Base-by-base conservation (phyloP, 2,113 vertebrate genomes). In the Dasyprocta punctata region DNA sequence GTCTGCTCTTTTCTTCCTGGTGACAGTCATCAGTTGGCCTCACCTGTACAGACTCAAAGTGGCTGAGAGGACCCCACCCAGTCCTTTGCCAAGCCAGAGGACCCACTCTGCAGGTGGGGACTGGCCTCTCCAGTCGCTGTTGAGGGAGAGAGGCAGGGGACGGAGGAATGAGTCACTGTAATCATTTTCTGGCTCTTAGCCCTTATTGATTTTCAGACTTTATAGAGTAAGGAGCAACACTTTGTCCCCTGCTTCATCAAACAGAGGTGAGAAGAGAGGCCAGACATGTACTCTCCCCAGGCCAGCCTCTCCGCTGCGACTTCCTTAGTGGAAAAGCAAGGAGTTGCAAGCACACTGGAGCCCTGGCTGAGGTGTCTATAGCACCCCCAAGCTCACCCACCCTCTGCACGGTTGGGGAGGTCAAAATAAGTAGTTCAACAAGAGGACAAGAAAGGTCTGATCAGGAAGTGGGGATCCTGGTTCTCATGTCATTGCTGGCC, bases 191-290 rank as follows among this genome's bases (percentile, higher is more conserved):
- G 85, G 84, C 84, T 92, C 85, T 90, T 60, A 73, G 87, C 49
- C 85, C 75, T 93, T 88, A 92, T 60, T 93, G 95, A 92, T 97
- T 92, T 92, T 60, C 44, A 77, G 86, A 90, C 94, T 96, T 92
- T 49, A 26, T 80, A 91, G 90, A 89, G 41, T 80, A 80, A 89
- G 75, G 69, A 93, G n/a, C 12, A 11, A 60, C 36, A 80, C 41
- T 41, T 44, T 87, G 60, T 81, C 81, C 82, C 7, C 49, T 30
- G 89, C 86, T 93, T 78, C 96, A 54, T 95, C 81, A 95, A 90
- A 92, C 81, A 86, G 82, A 77, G 26, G 61, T 0, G 0, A 93
- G 54, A 71, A 83, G 73, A 63, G n/a, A 49, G 67, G 61, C 77
- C 49, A 41, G 71, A 54, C n/a, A 26, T 17, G 13, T 28, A 77